Evolutionary conservation across 2,113 vertebrate species (phyloP).

Genomic region (Charadrius vociferus): DNA sequence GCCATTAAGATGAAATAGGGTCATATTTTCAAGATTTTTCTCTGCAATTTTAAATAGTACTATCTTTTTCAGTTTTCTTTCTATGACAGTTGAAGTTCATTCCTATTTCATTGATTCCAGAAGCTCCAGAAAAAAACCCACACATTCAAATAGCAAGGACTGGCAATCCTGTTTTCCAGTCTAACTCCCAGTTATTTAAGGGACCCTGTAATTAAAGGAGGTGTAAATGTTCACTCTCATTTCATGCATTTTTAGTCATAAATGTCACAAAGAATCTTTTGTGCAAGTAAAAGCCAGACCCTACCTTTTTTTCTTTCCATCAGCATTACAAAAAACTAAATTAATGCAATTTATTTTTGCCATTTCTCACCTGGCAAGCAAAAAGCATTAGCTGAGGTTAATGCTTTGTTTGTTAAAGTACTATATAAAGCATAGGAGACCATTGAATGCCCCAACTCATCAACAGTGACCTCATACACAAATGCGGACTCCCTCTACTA

Average conservation of each 20-base stretch:
- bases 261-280: background rate
- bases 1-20: background rate
- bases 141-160: background rate
- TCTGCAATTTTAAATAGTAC: background rate
- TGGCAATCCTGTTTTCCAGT: background rate
- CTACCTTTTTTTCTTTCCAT: background rate
- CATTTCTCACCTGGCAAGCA: background rate
- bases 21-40: background rate
- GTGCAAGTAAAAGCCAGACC: background rate
- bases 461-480: background rate
- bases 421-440: background rate
- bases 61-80: background rate
- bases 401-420: background rate
- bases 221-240: background rate
- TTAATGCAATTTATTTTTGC: background rate
- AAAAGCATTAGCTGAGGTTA: background rate
- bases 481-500: background rate
- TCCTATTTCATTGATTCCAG: background rate
- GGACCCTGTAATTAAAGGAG: background rate
- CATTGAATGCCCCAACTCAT: background rate
- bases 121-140: background rate
- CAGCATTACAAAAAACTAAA: background rate
- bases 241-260: conserved; percentile 4
- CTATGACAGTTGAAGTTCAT: background rate
- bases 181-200: background rate